Evolutionary conservation across 2,888 invertebrate genomes (phyloP).

Genomic region (Melanotus villosus): DNA sequence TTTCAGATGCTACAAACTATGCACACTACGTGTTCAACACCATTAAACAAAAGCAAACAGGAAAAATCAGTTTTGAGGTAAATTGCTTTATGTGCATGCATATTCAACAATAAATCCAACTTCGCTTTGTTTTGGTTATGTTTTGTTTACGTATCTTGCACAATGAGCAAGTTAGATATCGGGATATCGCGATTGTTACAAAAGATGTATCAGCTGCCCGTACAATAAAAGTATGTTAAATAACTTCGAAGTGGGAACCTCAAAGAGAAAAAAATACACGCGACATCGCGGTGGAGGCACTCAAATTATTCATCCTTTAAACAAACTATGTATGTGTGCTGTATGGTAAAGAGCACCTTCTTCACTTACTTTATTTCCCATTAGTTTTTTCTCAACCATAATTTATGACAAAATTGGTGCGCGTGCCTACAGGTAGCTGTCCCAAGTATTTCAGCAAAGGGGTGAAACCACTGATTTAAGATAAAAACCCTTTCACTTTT

Average conservation of each 20-base stretch:
- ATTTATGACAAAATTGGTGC: conserved; percentile 20
- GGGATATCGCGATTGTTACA: neutral
- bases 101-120: conserved; percentile 21
- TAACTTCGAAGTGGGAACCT: neutral
- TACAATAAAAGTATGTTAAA: conserved; percentile 13
- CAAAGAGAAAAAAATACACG: neutral
- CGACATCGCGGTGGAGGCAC: neutral
- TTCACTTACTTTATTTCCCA: conserved; percentile 14
- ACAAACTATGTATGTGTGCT: neutral
- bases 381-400: conserved; percentile 11
- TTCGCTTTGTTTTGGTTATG: conserved; percentile 12
- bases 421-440: conserved; percentile 20
- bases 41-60: conserved; percentile 86
- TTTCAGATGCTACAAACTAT: conserved; percentile 89
- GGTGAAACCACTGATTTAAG: neutral
- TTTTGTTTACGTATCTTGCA: conserved; percentile 24
- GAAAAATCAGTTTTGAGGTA: conserved; percentile 92
- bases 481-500: neutral
- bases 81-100: conserved; percentile 58
- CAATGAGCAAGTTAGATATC: conserved; percentile 11
- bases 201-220: conserved; percentile 8
- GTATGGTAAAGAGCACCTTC: neutral
- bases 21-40: conserved; percentile 95
- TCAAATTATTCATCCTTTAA: neutral
- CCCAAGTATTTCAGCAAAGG: neutral